A percentile compares a stretch with the other conserved stretches of the same genome.
Conservation (phyloP, 2,888 invertebrate genomes). For the Herminia tarsipennalis region DNA sequence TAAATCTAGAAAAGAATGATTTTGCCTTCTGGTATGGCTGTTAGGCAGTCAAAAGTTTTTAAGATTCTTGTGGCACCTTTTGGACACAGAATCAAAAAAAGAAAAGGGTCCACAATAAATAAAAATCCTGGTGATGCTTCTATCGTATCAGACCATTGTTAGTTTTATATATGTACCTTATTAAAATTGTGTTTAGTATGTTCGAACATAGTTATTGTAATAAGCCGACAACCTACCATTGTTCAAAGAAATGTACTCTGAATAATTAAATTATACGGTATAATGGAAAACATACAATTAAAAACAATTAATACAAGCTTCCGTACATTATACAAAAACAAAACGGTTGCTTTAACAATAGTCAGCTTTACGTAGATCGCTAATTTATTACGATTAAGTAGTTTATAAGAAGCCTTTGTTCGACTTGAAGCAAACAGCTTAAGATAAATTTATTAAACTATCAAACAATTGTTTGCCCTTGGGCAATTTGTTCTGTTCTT, state of each 20-base stretch:
- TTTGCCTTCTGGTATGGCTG: no score
- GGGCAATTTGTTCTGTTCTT: no score
- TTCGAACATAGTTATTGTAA: neutral
- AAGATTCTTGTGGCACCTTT: no score
- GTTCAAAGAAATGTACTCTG: slow-evolving; percentile 13
- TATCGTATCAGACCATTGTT: no score
- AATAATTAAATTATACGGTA: slow-evolving; percentile 18
- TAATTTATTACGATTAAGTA: slow-evolving; percentile 20
- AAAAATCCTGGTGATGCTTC: no score
- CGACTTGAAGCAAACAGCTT: slow-evolving; percentile 9
- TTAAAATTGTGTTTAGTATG: no score
- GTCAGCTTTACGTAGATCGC: slow-evolving; percentile 13
- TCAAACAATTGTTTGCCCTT: neutral
- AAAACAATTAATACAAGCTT: slow-evolving; percentile 24
- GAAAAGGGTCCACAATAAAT: no score
- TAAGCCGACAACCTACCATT: slow-evolving; percentile 10
- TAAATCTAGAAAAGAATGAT: no score
- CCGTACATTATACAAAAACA: slow-evolving; percentile 17
- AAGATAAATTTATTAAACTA: slow-evolving; percentile 6
- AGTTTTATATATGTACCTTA: no score
- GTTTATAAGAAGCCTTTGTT: slow-evolving; percentile 11
- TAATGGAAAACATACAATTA: slow-evolving; percentile 22
- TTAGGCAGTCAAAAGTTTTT: no score
- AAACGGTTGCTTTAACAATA: slow-evolving; percentile 22
- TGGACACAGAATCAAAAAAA: no score